Conservation (phyloP, 2,113 vertebrate genomes). For the Eclectus roratus region DNA sequence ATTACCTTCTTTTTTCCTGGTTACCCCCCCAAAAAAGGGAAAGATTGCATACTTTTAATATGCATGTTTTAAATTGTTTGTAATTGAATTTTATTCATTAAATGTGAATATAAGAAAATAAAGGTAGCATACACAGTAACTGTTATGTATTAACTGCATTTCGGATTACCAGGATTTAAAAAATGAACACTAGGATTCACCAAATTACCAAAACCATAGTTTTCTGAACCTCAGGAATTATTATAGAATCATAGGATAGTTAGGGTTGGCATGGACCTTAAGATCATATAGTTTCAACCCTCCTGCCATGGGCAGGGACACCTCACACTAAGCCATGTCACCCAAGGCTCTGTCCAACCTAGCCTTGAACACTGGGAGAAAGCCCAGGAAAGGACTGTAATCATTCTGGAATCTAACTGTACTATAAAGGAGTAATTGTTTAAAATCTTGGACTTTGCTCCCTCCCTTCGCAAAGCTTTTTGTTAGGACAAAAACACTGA, state of each 20-base stretch:
- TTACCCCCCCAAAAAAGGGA: background rate
- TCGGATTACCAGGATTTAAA: background rate
- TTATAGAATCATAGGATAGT: too few species aligned
- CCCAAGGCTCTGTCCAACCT: too few species aligned
- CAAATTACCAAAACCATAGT: rapidly evolving
- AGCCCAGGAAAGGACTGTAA: background rate
- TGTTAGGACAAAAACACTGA: background rate
- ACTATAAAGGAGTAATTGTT: background rate
- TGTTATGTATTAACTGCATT: background rate
- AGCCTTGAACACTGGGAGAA: background rate
- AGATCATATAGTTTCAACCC: too few species aligned
- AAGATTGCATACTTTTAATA: background rate
- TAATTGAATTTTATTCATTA: background rate
- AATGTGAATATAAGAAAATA: background rate
- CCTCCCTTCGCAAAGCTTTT: background rate
- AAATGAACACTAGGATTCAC: background rate
- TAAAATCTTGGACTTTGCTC: background rate
- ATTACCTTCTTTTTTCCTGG: background rate
- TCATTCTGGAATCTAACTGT: background rate
- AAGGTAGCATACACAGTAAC: background rate
- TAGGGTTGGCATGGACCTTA: too few species aligned
- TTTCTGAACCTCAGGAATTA: background rate
- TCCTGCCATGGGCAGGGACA: too few species aligned
- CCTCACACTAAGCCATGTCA: too few species aligned
- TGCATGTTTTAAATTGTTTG: background rate